Evolutionary conservation across 2,113 vertebrate species (phyloP).

Genomic region (Pimephales promelas): DNA sequence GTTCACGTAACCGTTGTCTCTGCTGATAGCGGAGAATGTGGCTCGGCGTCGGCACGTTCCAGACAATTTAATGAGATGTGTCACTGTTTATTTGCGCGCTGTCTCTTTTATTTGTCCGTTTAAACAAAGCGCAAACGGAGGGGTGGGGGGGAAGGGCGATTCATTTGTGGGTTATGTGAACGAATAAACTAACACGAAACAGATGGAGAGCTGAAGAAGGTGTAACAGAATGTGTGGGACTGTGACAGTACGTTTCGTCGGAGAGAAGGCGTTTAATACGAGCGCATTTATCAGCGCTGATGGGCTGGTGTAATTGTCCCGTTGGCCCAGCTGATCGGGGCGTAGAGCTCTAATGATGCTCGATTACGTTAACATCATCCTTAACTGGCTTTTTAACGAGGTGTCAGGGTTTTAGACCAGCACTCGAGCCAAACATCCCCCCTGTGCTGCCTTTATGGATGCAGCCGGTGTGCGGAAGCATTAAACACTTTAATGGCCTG

Average conservation of each 20-base stretch:
- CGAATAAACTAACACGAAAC: conserved; percentile 56
- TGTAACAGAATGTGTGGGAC: not conserved
- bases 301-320: conserved; percentile 57
- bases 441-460: conserved; percentile 24
- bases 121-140: conserved; percentile 61
- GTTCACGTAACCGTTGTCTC: conserved; percentile 83
- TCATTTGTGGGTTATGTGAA: conserved; percentile 68
- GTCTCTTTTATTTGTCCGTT: conserved; percentile 77
- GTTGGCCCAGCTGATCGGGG: conserved; percentile 78
- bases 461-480: conserved; percentile 30
- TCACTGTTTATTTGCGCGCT: conserved; percentile 75
- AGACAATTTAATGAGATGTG: conserved; percentile 83
- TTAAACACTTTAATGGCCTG: conserved; percentile 43
- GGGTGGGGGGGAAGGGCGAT: conserved; percentile 54
- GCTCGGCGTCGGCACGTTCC: conserved; percentile 75
- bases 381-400: conserved; percentile 81
- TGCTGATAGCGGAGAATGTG: conserved; percentile 79
- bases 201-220: conserved; percentile 44
- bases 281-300: conserved; percentile 51
- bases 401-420: conserved; percentile 75
- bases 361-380: conserved; percentile 84
- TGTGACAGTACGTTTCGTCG: conserved; percentile 11
- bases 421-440: conserved; percentile 51
- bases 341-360: conserved; percentile 82
- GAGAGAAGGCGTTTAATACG: conserved; percentile 32